Evolutionary conservation across 2,888 invertebrate species (phyloP), one percentile per base, ranked within the genome.

Genomic region (Lepidochrysops patricia): DNA sequence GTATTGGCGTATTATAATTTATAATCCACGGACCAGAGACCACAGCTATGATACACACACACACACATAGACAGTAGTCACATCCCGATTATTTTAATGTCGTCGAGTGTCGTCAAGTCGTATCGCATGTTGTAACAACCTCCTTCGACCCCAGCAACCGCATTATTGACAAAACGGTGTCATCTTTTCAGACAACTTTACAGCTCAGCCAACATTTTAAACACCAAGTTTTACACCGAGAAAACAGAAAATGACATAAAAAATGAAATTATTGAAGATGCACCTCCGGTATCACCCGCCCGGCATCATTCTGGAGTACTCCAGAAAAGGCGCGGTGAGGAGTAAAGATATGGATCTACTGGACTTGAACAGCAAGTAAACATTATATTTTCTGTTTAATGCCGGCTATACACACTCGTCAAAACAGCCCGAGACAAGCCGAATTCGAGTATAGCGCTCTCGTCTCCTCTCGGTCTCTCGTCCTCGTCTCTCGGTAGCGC

Each of bases 281-380:
- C 92, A 93, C 75, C 80, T 94, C 29, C 90, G 94, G 62, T 94
- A 94, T 74, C 92, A 93, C 69, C 94, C 94, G 0, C 94, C 94
- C 64, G 94, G 94, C 15, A 86, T 94, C 60, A 91, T 91, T 7
- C 77, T 94, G 70, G 92, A 93, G 70, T 94, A 92, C 69, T 75
- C 84, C 6, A 90, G 91, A 70, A 88, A 90, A 35, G 91, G 91
- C 1, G 80, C 87, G 15, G 76, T 85, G 6, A 91, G 90, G 70
- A 92, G 90, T 43, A 91, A 92, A 72, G 91, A 92, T 60, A 91
- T 94, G 52, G 93, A 94, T 75, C 84, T 94, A 0, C 76, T 93
- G 60, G 91, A 93, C 64, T 80, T 94, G 56, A 84, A 91, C 63
- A 73, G 82, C 63, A 90, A 91, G 93, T 93, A 83, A 87, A n/a